Evolutionary conservation across 2,888 invertebrate species (phyloP), one percentile per base, ranked within the genome.

Genomic region (Helicoverpa assulta): DNA sequence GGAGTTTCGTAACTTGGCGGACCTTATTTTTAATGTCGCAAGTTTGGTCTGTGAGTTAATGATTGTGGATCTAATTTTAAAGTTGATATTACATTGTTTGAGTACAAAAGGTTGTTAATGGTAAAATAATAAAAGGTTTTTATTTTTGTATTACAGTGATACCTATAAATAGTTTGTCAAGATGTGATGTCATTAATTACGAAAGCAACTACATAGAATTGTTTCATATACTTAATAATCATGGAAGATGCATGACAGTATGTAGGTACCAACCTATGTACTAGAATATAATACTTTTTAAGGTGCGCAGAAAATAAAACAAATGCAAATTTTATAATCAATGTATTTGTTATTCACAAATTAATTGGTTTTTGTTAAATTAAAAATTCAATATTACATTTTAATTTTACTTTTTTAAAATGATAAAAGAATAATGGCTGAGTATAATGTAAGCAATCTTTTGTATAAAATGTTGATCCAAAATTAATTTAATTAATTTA

Each of bases 21-120:
- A 47, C 75, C 73, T 86, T 83, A 85, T 85, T 87, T 87, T 86
- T 87, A 82, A 78, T 70, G 78, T 78, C 68, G 72, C 71, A 78
- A 79, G 79, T 84, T 80, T 78, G 83, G 81, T 76, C 74, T 58
- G 74, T 53, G 59, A 59, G 70, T 76, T 80, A 80, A 84, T 80
- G 76, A 84, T 84, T 75, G 78, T 80, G 66, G 73, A 68, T 73
- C 82, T 76, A 76, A 72, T 80, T 78, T 80, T 74, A 71, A 7
- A 73, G 71, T 70, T 70, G 64, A 73, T 80, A 71, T 71, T 54
- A 43, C 55, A 65, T 47, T n/a, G 16, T 47, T 0, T 47, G 6
- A 3, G 14, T 29, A 68, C 53, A 69, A 68, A 67, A 70, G 59
- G 71, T 59, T 58, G 66, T 75, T 65, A 62, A 60, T 19, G 57